These are phyloP conservation scores for Talpa occidentalis DNA, from an alignment of 2,113 vertebrate genomes.

Conservation along the genomic window DNA sequence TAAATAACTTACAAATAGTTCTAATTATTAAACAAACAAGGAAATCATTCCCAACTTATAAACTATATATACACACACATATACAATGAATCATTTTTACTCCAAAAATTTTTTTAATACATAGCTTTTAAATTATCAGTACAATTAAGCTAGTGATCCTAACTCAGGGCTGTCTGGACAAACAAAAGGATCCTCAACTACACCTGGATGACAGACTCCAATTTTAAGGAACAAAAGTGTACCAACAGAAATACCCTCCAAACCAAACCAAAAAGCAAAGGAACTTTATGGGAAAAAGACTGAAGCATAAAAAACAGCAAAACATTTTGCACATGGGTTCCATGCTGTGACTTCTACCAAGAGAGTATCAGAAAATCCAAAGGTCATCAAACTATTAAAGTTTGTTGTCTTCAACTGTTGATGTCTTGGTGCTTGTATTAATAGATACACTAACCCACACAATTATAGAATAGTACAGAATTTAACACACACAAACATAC, in stretches of 20 bases:
- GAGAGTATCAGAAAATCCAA: not conserved
- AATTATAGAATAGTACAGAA: not conserved
- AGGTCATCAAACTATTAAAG: not conserved
- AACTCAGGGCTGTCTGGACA: not conserved
- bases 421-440: not conserved
- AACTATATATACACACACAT: not conserved
- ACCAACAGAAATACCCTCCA: not conserved
- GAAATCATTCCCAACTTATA: not conserved
- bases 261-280: conserved; percentile 1
- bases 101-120: not conserved
- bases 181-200: not conserved
- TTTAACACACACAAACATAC: not conserved
- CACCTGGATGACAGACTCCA: not conserved
- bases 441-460: not conserved
- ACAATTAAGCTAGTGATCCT: not conserved
- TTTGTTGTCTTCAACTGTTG: not conserved
- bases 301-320: not conserved
- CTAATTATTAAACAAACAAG: conserved; percentile 40
- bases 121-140: conserved; percentile 8
- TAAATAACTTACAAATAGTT: conserved; percentile 6
- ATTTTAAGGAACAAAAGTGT: not conserved
- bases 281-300: not conserved
- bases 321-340: not conserved
- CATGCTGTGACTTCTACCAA: not conserved
- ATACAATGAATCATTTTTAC: not conserved